Evolutionary conservation across 2,797 vertebrate species (phyloP).

Genomic region (Clangula hyemalis): DNA sequence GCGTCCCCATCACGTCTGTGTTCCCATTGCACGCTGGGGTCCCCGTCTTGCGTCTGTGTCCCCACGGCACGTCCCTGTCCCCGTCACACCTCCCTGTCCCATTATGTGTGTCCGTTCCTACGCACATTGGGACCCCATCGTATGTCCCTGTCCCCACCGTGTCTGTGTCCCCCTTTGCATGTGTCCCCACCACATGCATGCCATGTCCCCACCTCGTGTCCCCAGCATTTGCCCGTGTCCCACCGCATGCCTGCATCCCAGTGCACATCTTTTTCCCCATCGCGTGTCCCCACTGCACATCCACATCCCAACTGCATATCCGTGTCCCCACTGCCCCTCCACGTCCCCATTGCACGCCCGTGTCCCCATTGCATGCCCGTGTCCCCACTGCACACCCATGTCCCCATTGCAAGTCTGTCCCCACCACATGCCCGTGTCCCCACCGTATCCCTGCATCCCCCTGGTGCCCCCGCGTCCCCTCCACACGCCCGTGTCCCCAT

Average conservation of each 20-base stretch:
- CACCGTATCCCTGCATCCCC: not conserved
- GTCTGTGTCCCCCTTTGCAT: accelerated
- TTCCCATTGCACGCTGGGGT: accelerated
- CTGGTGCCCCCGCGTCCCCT: not conserved
- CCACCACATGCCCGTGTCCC: not conserved
- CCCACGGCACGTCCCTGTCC: not conserved
- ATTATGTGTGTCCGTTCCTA: not conserved
- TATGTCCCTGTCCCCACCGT: not conserved
- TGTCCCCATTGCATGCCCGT: accelerated
- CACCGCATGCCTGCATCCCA: accelerated
- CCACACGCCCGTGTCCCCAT: not conserved
- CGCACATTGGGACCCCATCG: not conserved
- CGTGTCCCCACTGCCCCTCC: not conserved
- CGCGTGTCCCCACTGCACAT: not conserved
- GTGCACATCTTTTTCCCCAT: not conserved
- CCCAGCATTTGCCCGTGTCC: not conserved
- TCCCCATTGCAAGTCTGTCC: not conserved
- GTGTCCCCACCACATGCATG: not conserved
- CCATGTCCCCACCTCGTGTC: no score
- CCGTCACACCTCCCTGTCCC: not conserved
- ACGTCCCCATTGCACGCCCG: not conserved
- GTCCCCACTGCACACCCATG: accelerated
- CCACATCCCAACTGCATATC: no score
- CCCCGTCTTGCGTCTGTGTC: not conserved
- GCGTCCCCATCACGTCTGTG: not conserved